Base-by-base conservation (phyloP, 2,888 invertebrate species). In the Pharmacophagus antenor region DNA sequence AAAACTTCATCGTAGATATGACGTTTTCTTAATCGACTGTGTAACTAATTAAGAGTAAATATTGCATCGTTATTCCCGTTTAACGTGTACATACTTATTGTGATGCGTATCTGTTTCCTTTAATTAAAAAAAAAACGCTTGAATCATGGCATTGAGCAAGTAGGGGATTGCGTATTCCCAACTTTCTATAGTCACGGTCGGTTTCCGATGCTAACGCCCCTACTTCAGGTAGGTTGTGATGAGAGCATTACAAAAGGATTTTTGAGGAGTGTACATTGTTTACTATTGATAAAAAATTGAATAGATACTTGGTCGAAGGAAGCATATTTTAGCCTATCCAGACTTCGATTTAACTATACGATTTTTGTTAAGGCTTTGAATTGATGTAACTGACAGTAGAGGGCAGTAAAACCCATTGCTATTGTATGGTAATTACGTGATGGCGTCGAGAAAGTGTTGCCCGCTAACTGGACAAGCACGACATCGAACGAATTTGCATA, bases 361-460 rank as follows among this genome's bases (percentile, higher is more conserved):
- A 37, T 18, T 48, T 37, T 54, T 41, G 41, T 48, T 25, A 41
- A 52, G 41, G 56, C 27, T 60, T 42, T 17, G 47, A 52, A 25
- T 42, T 41, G 41, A 22, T 53, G 52, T 53, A 48, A 67, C 70
- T 71, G 72, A 37, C 56, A 63, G 63, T 51, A 63, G 63, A 62
- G 67, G n/a, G 71, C 73, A 77, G 79, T 77, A 74, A 76, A 71
- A 75, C 73, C 71, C 70, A 84, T 84, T 86, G 82, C 70, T 70
- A 85, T 85, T 87, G 84, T 86, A 84, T 87, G 82, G 75, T 82
- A 85, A 84, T 82, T 72, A 66, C 65, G 70, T 62, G 67, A 64
- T 68, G 69, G 67, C 69, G 74, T 64, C 79, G 83, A 82, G 87
- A 88, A 88, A 87, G 87, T 84, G 74, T 69, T 72, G 69, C 60